A percentile compares a stretch with the other conserved stretches of the same genome.
These are phyloP conservation scores for Plumapathes pennacea DNA, from an alignment of 92 coral and sea anemone species.

Conservation along the genomic window DNA sequence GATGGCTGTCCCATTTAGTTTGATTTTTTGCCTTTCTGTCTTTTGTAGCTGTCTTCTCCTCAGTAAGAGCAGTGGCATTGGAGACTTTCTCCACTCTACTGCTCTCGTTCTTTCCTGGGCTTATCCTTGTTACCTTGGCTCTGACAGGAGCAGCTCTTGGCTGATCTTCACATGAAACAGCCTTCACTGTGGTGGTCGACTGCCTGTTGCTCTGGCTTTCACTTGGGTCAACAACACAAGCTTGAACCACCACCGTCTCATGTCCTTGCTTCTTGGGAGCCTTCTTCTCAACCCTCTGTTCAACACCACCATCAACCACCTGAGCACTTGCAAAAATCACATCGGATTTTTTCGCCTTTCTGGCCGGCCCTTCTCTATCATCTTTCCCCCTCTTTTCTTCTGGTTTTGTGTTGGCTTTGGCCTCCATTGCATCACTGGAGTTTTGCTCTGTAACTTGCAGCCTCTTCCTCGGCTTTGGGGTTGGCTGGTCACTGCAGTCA, in stretches of 20 bases:
- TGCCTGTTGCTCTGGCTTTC: constrained; percentile 24
- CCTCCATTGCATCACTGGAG: constrained; percentile 1
- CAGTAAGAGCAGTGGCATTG: constrained; percentile 20
- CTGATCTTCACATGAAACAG: constrained; percentile 16
- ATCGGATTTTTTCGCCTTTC: constrained; percentile 12
- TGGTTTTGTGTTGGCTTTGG: not conserved
- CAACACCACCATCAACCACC: constrained; percentile 18
- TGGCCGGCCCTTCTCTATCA: constrained; percentile 17
- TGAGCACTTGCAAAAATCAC: constrained; percentile 13
- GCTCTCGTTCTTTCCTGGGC: not conserved
- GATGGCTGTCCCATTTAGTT: constrained; percentile 18
- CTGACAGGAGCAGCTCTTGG: constrained; percentile 2
- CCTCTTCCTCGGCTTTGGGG: constrained; percentile 47
- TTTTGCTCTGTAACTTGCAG: constrained; percentile 7
- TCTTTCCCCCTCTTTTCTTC: constrained; percentile 7
- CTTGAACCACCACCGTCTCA: constrained; percentile 40
- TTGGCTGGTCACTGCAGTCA: constrained; percentile 23
- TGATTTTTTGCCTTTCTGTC: constrained; percentile 17
- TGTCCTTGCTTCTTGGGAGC: not conserved
- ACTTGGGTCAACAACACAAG: constrained; percentile 38
- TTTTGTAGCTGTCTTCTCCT: constrained; percentile 7
- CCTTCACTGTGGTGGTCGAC: constrained; percentile 37
- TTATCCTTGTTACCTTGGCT: not conserved
- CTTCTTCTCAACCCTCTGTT: not conserved
- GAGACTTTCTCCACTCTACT: not conserved